These are phyloP conservation scores for Ectemnius lituratus DNA, from an alignment of 2,888 invertebrate species.

Conservation along the genomic window DNA sequence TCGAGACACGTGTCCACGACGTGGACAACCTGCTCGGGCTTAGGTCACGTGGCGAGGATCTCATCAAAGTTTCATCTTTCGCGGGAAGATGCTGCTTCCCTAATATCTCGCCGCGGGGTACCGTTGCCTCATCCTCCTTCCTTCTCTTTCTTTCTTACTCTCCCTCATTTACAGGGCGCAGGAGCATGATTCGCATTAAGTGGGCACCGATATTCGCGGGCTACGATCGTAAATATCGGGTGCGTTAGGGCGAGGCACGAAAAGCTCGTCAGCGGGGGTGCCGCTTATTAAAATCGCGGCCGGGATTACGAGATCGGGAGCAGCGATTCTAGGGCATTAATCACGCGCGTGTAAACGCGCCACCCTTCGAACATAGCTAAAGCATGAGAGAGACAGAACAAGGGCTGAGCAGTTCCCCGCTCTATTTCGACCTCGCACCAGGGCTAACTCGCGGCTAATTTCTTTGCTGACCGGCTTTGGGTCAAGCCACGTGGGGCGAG, in stretches of 20 bases:
- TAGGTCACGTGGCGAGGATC: conserved; percentile 61
- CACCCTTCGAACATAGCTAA: background rate
- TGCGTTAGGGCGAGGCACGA: conserved; percentile 2
- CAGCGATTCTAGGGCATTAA: conserved; percentile 60
- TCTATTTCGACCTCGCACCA: no score
- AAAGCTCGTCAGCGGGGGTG: conserved; percentile 29
- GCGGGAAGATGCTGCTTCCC: conserved; percentile 34
- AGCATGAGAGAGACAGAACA: background rate
- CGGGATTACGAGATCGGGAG: conserved; percentile 46
- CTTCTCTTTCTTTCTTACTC: background rate
- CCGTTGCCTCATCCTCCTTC: conserved; percentile 33
- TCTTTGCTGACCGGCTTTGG: conserved; percentile 32
- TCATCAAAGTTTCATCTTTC: conserved; percentile 60
- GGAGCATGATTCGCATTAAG: conserved; percentile 25
- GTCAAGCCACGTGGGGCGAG: conserved; percentile 23
- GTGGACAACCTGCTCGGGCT: conserved; percentile 38
- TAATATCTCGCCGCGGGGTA: conserved; percentile 47
- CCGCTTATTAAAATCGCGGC: conserved; percentile 67
- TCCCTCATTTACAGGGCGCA: background rate
- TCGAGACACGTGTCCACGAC: conserved; percentile 53
- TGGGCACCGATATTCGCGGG: conserved; percentile 25
- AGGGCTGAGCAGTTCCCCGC: conserved; percentile 19
- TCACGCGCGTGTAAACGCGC: conserved; percentile 61
- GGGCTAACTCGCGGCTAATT: conserved; percentile 60
- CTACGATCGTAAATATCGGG: conserved; percentile 38